A percentile compares a stretch with the other conserved stretches of the same genome.
These are phyloP conservation scores for Lacanobia oleracea DNA, from an alignment of 2,888 invertebrate species.

Conservation along the genomic window DNA sequence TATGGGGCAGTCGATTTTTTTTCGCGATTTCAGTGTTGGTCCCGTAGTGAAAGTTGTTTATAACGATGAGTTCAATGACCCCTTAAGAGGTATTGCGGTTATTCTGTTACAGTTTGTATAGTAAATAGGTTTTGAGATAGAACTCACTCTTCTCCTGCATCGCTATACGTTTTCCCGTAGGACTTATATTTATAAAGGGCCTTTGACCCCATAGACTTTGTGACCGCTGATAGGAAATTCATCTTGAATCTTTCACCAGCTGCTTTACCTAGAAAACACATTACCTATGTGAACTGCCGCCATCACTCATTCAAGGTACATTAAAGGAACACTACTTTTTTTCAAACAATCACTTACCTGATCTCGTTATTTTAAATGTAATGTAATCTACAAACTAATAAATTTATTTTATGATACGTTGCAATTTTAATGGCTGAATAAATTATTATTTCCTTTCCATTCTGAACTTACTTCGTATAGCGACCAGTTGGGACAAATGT, in stretches of 20 bases:
- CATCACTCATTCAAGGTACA: not conserved
- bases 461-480: slow-evolving; percentile 79
- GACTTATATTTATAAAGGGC: slow-evolving; percentile 77
- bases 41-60: too few relatives aligned
- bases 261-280: slow-evolving; percentile 72
- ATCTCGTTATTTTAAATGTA: too few relatives aligned
- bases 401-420: too few relatives aligned
- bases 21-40: too few relatives aligned
- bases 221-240: slow-evolving; percentile 74
- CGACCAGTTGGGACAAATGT: slow-evolving; percentile 79
- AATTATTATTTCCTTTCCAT: not conserved
- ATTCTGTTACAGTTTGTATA: too few relatives aligned
- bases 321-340: not conserved
- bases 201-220: slow-evolving; percentile 74
- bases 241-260: slow-evolving; percentile 79
- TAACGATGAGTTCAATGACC: too few relatives aligned
- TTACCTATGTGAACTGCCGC: not conserved
- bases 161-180: slow-evolving; percentile 76
- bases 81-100: too few relatives aligned
- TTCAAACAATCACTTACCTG: too few relatives aligned
- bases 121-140: not conserved
- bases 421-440: too few relatives aligned
- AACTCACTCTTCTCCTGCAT: slow-evolving; percentile 78
- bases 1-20: too few relatives aligned
- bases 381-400: too few relatives aligned